Percentiles rank a stretch among this genome's conserved stretches.
phyloP scores from a whole-genome alignment of 1,140 invertebrate species.

The Zophobas atratus region DNA sequence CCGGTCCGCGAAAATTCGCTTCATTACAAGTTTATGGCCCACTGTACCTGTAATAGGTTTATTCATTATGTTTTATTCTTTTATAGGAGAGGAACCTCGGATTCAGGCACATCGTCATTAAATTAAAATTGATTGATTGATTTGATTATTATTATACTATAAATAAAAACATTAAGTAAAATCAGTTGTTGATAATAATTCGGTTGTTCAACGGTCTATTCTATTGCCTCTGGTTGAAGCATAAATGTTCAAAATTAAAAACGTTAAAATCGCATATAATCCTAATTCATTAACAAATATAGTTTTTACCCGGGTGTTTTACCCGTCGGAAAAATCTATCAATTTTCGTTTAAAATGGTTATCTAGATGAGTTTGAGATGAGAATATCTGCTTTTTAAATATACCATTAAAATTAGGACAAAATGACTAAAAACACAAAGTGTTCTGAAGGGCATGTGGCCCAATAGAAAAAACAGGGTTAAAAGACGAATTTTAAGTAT shows the following conservation, averaged over 20 bases:
- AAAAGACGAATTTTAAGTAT: slow-evolving; percentile 1
- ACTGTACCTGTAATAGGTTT: slow-evolving; percentile 7
- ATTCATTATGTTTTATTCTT: slow-evolving; percentile 37
- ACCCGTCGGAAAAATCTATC: not conserved
- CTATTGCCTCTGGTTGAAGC: slow-evolving; percentile 28
- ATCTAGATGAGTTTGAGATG: slow-evolving; percentile 2
- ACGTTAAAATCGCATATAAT: slow-evolving; percentile 5
- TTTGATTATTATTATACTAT: not conserved
- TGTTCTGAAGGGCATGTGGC: slow-evolving; percentile 1
- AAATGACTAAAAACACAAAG: slow-evolving; percentile 1
- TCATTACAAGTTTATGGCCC: too few species aligned
- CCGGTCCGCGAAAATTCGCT: too few species aligned
- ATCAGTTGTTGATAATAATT: slow-evolving; percentile 9
- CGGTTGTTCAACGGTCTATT: slow-evolving; percentile 2
- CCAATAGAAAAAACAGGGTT: not conserved
- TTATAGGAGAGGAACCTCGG: slow-evolving; percentile 23
- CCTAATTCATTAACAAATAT: not conserved
- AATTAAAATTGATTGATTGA: slow-evolving; percentile 24
- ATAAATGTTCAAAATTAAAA: slow-evolving; percentile 33
- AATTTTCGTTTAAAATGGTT: not conserved
- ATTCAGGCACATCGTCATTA: slow-evolving; percentile 16
- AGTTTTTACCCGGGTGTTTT: not conserved
- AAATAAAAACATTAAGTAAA: slow-evolving; percentile 18
- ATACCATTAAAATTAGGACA: too few species aligned
- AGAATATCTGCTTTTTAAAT: not conserved